Evolutionary conservation across 2,888 invertebrate species (phyloP), one percentile per base, ranked within the genome.

Genomic region (Phengaris alcon): DNA sequence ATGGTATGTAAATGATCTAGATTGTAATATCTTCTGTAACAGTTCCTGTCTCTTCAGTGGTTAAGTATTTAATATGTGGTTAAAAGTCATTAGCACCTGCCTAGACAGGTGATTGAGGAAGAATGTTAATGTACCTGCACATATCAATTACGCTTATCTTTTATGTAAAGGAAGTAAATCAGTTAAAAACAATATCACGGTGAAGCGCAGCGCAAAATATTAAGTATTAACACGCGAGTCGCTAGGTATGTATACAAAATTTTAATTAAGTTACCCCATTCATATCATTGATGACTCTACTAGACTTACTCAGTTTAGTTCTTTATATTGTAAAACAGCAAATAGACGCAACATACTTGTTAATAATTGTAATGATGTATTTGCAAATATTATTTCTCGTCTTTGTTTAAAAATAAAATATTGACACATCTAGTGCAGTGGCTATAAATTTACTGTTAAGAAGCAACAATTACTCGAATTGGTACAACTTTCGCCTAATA

Each of bases 21-120:
- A 48, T 69, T 72, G 51, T 35, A 52, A 35, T 54, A 72, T 54
- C 72, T 72, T 22, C 12, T 52, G 51, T 52, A 54, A 51, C 72
- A 51, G 51, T 72, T 54, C 72, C 72, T 52, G 72, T 54, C 52
- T 12, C 13, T 22, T 72, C 72, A 22, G 52, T 54, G 35, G 52
- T 72, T 52, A 13, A 54, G 72, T 52, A 54, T 72, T 72, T 52
- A 72, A 72, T 51, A 54, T 82, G 77, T 74, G 51, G 77, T 78
- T 75, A 75, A 75, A 68, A 76, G 76, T 84, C 82, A 84, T 87
- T 86, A 86, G 80, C 84, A 85, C 84, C 83, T 84, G 82, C 77
- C 78, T 76, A 75, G 77, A 78, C 77, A 73, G 77, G 69, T 86
- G 87, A 86, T 78, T 85, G 84, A 84, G 76, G 79, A 76, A 77